Evolutionary conservation across 2,797 vertebrate species (phyloP), one percentile per base, ranked within the genome.

Genomic region (Trematomus bernacchii): DNA sequence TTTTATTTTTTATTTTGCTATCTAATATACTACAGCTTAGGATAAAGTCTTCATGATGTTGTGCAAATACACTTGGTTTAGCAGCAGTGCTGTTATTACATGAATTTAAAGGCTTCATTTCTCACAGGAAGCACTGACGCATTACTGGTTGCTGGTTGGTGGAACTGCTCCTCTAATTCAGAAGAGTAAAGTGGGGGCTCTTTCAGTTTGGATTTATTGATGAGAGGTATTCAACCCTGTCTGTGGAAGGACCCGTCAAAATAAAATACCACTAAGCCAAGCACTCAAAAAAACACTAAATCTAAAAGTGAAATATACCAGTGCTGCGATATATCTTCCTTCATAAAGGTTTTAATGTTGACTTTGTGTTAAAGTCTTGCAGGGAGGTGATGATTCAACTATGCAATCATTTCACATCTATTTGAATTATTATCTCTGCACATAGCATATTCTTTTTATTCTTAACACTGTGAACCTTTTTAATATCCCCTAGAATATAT

Each of bases 21-120:
- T 72, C 16, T 15, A 37, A 55, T 42, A n/a, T 0, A 8, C 18
- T 14, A 1, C 3, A 0, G 55, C 58, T 75, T 52, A 4, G 50
- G 66, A 27, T 68, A 66, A 51, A 4, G 12, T 13, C 23, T 71
- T 54, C 55, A 51, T 52, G 61, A 70, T 16, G 74, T 53, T 80
- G 50, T 6, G 3, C 14, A 54, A 16, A 63, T 62, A 40, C 48
- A 11, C 7, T 15, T 4, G 43, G 71, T 64, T 67, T 33, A 51
- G 59, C 10, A 67, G 54, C 33, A 11, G 46, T 4, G 47, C 42
- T 4, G 19, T 40, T 19, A 3, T 21, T 51, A 61, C 40, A 52
- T 33, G 3, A 23, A 27, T 73, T 66, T 68, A 58, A 42, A 55
- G 43, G 30, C 55, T 64, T 40, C 52, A 73, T 69, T 50, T 61